Percentiles rank a stretch among this genome's conserved stretches.
Conservation (phyloP, 2,113 vertebrate species). For the Fulmarus glacialis region DNA sequence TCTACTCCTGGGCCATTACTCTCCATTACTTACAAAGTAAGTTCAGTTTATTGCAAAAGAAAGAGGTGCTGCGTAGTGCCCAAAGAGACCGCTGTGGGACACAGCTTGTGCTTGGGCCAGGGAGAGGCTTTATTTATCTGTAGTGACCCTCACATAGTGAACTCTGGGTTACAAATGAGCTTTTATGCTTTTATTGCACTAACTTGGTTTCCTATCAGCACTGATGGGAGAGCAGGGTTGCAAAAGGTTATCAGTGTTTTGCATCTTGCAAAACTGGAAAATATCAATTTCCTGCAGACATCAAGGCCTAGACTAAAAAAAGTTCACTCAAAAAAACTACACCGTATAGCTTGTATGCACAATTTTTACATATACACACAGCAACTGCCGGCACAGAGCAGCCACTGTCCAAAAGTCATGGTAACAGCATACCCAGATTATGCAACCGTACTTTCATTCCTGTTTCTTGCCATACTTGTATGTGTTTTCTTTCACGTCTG, state of each 20-base stretch:
- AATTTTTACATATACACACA: neutral
- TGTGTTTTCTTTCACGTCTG: neutral
- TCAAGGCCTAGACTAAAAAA: neutral
- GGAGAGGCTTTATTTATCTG: neutral
- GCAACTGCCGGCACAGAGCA: neutral
- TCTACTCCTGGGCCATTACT: neutral
- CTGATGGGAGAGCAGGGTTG: neutral
- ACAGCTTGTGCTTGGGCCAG: neutral
- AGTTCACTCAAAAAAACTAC: neutral
- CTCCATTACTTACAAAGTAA: neutral
- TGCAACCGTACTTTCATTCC: neutral
- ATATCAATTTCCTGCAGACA: slow-evolving; percentile 41
- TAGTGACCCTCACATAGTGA: neutral
- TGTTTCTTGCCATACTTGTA: neutral
- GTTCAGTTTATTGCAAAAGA: neutral
- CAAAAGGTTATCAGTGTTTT: slow-evolving; percentile 34
- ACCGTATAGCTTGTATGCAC: neutral
- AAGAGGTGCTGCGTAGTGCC: neutral
- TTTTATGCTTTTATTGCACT: slow-evolving; percentile 51
- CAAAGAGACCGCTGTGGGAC: neutral
- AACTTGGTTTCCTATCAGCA: slow-evolving; percentile 23
- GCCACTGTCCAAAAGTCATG: neutral
- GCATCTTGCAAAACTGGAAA: slow-evolving; percentile 33
- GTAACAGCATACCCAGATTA: neutral
- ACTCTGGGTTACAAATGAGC: neutral